Conservation (phyloP, 2,888 invertebrate genomes). For the Drosophila incognita region DNA sequence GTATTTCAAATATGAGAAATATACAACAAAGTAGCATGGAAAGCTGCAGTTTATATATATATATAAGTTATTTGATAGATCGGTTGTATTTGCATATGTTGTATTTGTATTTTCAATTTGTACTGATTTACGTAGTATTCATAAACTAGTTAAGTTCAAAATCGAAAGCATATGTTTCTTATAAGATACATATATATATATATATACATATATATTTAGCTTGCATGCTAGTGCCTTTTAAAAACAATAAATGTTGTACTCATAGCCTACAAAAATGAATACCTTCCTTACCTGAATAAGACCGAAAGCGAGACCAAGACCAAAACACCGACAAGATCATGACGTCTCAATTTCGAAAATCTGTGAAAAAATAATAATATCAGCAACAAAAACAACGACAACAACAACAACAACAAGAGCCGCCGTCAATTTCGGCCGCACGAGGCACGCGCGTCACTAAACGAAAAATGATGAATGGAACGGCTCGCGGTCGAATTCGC, state of each 20-base stretch:
- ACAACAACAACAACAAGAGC: conserved; percentile 24
- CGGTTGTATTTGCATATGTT: conserved; percentile 52
- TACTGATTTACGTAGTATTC: conserved; percentile 75
- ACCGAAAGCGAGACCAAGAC: conserved; percentile 34
- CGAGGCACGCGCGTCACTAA: conserved; percentile 80
- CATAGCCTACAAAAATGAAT: conserved; percentile 22
- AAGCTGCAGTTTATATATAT: conserved; percentile 7
- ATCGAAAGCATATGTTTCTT: conserved; percentile 13
- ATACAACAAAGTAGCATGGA: background rate
- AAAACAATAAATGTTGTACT: conserved; percentile 73
- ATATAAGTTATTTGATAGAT: conserved; percentile 18
- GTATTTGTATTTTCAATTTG: conserved; percentile 51
- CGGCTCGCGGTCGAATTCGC: conserved; percentile 55
- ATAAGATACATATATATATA: conserved; percentile 12
- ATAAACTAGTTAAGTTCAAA: conserved; percentile 17
- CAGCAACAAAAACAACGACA: conserved; percentile 8
- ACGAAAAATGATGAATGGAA: conserved; percentile 76
- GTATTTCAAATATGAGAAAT: background rate
- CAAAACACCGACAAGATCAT: conserved; percentile 53
- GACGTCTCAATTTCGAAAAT: conserved; percentile 75
- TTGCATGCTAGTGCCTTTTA: conserved; percentile 65
- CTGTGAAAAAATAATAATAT: conserved; percentile 43
- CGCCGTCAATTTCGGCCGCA: conserved; percentile 66
- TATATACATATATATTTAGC: conserved; percentile 3
- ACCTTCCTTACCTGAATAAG: conserved; percentile 19